These are phyloP conservation scores for Chironomus riparius DNA, from an alignment of 2,888 invertebrate species.

Conservation along the genomic window DNA sequence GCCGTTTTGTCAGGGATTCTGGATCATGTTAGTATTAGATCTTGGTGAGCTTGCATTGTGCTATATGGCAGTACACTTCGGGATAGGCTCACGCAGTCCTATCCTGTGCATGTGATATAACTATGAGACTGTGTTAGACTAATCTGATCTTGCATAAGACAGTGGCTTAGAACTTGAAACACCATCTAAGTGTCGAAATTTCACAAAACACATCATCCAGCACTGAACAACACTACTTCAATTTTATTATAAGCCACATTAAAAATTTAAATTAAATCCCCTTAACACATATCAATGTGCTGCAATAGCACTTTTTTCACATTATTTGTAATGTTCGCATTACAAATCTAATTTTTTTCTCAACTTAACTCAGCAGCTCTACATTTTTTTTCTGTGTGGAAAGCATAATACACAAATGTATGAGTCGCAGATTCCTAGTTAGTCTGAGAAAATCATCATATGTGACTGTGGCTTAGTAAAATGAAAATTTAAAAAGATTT, in stretches of 20 bases:
- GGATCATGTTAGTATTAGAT: too few species aligned
- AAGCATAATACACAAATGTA: not conserved
- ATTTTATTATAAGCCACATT: not conserved
- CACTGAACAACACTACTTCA: not conserved
- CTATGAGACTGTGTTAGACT: too few species aligned
- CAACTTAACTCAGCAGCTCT: not conserved
- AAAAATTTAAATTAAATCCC: constrained; percentile 27
- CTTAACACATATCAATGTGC: not conserved
- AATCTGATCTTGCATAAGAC: too few species aligned
- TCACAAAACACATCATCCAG: too few species aligned
- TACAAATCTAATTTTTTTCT: not conserved
- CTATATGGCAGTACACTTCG: too few species aligned
- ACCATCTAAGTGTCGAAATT: too few species aligned
- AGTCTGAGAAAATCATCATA: constrained; percentile 12
- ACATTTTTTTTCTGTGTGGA: not conserved
- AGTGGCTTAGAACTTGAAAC: too few species aligned
- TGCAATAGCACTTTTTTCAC: not conserved
- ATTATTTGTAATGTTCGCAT: not conserved
- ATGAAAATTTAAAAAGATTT: constrained; percentile 1
- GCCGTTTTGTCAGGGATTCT: too few species aligned
- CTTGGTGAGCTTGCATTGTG: too few species aligned
- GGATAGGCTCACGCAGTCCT: too few species aligned
- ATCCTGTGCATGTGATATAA: too few species aligned
- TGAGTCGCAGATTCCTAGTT: not conserved
- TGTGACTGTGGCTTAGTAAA: constrained; percentile 2